Evolutionary conservation across 2,113 vertebrate species (phyloP).

Genomic region (Ornithorhynchus anatinus): DNA sequence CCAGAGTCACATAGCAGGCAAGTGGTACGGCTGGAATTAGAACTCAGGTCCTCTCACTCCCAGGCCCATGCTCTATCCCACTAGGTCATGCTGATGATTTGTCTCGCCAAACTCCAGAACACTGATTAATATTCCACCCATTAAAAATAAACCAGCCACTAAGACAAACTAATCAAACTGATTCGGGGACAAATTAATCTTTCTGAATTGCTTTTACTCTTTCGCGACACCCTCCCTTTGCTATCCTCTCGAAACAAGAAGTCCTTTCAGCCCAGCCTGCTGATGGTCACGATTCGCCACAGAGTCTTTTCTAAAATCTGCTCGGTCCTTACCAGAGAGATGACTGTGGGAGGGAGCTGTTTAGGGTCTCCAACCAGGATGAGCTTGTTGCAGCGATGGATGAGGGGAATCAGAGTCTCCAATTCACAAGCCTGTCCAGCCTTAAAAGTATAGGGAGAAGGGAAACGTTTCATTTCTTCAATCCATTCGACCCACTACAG

Average conservation of each 20-base stretch:
- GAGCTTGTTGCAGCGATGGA: constrained; percentile 78
- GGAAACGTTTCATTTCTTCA: background rate
- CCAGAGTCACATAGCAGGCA: too few relatives aligned
- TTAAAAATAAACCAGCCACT: too few relatives aligned
- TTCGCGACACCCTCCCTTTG: background rate
- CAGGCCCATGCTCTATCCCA: too few relatives aligned
- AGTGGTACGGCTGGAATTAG: too few relatives aligned
- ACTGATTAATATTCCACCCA: too few relatives aligned
- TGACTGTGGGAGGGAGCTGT: constrained; percentile 86
- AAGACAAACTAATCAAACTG: too few relatives aligned
- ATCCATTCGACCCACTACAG: accelerated
- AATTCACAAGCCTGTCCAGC: constrained; percentile 85
- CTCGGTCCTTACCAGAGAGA: constrained; percentile 73
- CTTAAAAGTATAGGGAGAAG: constrained; percentile 45
- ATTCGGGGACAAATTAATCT: background rate
- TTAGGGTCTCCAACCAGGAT: constrained; percentile 84
- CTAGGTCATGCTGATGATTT: too few relatives aligned
- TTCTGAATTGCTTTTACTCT: background rate
- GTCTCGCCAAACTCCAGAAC: too few relatives aligned
- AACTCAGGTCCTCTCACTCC: too few relatives aligned
- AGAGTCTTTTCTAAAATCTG: background rate
- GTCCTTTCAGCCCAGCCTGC: too few relatives aligned
- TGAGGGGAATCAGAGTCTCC: constrained; percentile 82
- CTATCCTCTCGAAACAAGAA: background rate
- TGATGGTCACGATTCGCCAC: background rate